phyloP scores from a whole-genome alignment of 2,797 vertebrate genomes.

The Sebastes oblongus region DNA sequence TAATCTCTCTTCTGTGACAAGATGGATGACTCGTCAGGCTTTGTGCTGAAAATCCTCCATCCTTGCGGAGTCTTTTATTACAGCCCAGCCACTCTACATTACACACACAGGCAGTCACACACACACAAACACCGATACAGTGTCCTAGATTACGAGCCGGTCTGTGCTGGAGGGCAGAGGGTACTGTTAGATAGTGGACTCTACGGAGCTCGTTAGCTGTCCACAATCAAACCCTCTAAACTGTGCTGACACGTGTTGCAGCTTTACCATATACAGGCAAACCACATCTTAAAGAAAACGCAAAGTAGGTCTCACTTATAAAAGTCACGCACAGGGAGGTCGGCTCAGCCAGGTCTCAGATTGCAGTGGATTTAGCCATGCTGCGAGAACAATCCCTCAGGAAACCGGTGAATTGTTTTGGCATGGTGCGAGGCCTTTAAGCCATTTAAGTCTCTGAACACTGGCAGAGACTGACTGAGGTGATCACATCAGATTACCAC shows the following conservation, averaged over 20 bases:
- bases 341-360: slow-evolving; percentile 24
- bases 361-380: slow-evolving; percentile 42
- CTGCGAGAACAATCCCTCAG: slow-evolving; percentile 54
- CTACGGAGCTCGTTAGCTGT: slow-evolving; percentile 20
- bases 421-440: slow-evolving; percentile 56
- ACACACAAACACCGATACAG: slow-evolving; percentile 11
- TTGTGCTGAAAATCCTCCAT: slow-evolving; percentile 70
- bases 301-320: slow-evolving; percentile 14
- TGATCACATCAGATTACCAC: slow-evolving; percentile 71
- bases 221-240: slow-evolving; percentile 23
- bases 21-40: slow-evolving; percentile 77
- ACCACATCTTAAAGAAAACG: not conserved
- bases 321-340: slow-evolving; percentile 2
- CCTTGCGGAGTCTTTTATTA: slow-evolving; percentile 67
- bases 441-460: slow-evolving; percentile 58
- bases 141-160: slow-evolving; percentile 56
- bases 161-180: slow-evolving; percentile 34
- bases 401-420: slow-evolving; percentile 63
- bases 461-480: slow-evolving; percentile 49
- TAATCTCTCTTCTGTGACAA: slow-evolving; percentile 80
- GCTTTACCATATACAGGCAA: not conserved
- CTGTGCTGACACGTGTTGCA: slow-evolving; percentile 5
- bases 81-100: slow-evolving; percentile 34
- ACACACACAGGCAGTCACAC: slow-evolving; percentile 6
- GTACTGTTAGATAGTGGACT: slow-evolving; percentile 13